Evolutionary conservation across 1,140 invertebrate species (phyloP).

Genomic region (Drosophila miranda): DNA sequence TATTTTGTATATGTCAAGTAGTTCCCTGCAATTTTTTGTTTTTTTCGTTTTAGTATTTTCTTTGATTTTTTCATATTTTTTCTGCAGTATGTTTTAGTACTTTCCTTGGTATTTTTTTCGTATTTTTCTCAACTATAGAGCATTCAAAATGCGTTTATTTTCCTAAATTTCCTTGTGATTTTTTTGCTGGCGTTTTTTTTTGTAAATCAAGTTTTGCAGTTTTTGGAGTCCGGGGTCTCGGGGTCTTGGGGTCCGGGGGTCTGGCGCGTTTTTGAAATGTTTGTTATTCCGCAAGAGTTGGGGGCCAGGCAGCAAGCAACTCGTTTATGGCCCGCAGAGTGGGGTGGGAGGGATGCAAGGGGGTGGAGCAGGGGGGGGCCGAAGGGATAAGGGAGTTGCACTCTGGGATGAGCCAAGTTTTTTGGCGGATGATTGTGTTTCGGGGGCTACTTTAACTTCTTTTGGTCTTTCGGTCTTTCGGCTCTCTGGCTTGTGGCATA

Average conservation of each 20-base stretch:
- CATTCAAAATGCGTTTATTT: constrained; percentile 53
- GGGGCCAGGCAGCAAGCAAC: constrained; percentile 33
- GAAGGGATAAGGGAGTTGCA: constrained; percentile 6
- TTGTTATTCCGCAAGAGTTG: constrained; percentile 71
- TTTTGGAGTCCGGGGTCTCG: constrained; percentile 34
- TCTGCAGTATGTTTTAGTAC: no score
- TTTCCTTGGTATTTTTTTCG: neutral
- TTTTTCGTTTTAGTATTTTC: no score
- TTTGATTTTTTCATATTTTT: neutral
- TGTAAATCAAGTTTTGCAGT: constrained; percentile 75
- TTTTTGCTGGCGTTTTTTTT: constrained; percentile 36
- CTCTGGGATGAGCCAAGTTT: constrained; percentile 37
- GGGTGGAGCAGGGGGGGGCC: neutral
- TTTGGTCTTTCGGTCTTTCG: constrained; percentile 12
- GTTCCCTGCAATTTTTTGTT: no score
- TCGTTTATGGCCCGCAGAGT: constrained; percentile 54
- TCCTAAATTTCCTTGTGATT: constrained; percentile 3
- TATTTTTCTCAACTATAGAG: constrained; percentile 33
- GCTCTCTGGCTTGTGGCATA: constrained; percentile 59
- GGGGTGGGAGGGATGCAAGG: neutral
- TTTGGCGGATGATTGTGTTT: constrained; percentile 31
- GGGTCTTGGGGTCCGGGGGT: constrained; percentile 17
- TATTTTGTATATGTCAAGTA: no score
- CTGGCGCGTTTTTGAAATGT: constrained; percentile 47
- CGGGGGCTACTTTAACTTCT: constrained; percentile 38